Conservation (phyloP, 2,888 invertebrate genomes). For the Sialis lutaria region DNA sequence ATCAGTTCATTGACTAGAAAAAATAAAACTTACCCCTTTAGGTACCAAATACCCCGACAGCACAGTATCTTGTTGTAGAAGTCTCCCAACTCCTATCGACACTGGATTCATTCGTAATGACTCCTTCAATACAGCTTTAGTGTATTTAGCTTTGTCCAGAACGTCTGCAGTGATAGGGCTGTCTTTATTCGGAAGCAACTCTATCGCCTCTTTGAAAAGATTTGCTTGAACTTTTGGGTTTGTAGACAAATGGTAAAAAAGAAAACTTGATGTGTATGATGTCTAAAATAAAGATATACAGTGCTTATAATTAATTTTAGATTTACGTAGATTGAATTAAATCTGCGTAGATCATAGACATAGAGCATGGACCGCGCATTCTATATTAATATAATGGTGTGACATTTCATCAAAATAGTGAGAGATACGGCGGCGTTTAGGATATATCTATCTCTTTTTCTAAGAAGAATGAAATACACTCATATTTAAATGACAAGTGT, state of each 20-base stretch:
- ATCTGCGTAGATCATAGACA: too few relatives aligned
- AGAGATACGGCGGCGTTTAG: too few relatives aligned
- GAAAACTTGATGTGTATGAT: slow-evolving; percentile 58
- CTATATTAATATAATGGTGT: too few relatives aligned
- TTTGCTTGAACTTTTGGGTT: slow-evolving; percentile 50
- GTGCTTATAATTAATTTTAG: too few relatives aligned
- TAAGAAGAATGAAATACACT: too few relatives aligned
- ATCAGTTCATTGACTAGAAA: too few relatives aligned
- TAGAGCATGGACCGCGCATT: too few relatives aligned
- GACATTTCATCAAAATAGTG: too few relatives aligned
- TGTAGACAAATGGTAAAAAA: slow-evolving; percentile 59
- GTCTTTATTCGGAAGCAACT: slow-evolving; percentile 32
- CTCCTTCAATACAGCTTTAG: slow-evolving; percentile 72
- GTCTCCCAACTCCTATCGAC: slow-evolving; percentile 64
- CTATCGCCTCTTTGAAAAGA: slow-evolving; percentile 41
- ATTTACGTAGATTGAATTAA: too few relatives aligned
- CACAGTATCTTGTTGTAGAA: slow-evolving; percentile 47
- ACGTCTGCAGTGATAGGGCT: slow-evolving; percentile 37
- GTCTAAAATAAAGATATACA: slow-evolving; percentile 50
- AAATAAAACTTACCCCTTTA: slow-evolving; percentile 35
- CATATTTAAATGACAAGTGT: too few relatives aligned
- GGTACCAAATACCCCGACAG: slow-evolving; percentile 61
- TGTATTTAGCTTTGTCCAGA: slow-evolving; percentile 45
- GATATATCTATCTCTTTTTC: too few relatives aligned
- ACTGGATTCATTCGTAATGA: slow-evolving; percentile 66